Percentiles rank a stretch among this genome's conserved stretches.
phyloP scores from a whole-genome alignment of 2,888 invertebrate species.

The Crossocerus cetratus region DNA sequence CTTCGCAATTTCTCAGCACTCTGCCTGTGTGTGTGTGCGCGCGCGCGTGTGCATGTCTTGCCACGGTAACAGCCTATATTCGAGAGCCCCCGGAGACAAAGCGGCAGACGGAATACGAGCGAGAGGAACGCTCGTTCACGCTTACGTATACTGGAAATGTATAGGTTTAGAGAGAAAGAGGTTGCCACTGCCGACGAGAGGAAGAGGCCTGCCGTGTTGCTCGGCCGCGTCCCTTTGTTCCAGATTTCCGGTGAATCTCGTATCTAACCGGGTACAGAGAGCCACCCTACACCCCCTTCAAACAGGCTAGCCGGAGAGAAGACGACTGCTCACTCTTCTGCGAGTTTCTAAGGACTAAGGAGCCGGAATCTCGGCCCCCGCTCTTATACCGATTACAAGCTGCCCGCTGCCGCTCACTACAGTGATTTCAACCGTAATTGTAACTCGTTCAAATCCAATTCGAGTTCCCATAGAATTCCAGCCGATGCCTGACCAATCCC shows the following conservation, averaged over 20 bases:
- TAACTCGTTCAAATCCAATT: too few species aligned
- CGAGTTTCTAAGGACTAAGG: too few species aligned
- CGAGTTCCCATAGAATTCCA: too few species aligned
- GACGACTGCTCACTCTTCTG: too few species aligned
- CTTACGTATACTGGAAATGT: constrained; percentile 1
- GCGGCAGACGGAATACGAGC: constrained; percentile 19
- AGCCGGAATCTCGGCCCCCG: too few species aligned
- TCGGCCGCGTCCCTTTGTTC: constrained; percentile 52
- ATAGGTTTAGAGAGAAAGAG: constrained; percentile 15
- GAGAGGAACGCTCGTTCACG: constrained; percentile 6
- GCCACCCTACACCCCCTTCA: too few species aligned
- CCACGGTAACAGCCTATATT: constrained; percentile 72
- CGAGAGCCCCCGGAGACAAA: constrained; percentile 37
- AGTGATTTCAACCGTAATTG: too few species aligned
- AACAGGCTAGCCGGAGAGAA: too few species aligned
- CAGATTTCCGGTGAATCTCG: constrained; percentile 44
- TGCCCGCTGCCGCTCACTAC: too few species aligned
- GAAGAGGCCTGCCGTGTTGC: constrained; percentile 24
- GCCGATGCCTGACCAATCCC: too few species aligned
- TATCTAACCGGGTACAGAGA: constrained; percentile 8
- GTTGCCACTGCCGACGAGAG: constrained; percentile 18
- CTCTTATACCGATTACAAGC: too few species aligned
- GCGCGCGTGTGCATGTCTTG: constrained; percentile 52
- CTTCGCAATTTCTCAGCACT: constrained; percentile 28
- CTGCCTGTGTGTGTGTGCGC: not conserved